Evolutionary conservation across 2,888 invertebrate genomes (phyloP).

Genomic region (Nasonovia ribisnigri): DNA sequence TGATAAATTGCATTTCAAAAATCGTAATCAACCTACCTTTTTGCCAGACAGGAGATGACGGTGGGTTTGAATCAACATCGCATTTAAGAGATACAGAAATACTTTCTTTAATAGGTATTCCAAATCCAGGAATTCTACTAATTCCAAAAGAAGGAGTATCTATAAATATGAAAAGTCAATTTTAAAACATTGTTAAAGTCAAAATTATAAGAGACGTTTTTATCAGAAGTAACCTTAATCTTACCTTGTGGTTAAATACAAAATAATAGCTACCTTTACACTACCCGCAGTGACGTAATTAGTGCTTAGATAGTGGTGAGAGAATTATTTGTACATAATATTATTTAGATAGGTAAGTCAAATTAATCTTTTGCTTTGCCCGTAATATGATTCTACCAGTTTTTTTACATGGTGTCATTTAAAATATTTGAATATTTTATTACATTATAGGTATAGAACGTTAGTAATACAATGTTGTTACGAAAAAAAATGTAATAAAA

Average conservation of each 20-base stretch:
- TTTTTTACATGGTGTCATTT: background rate
- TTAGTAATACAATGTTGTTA: background rate
- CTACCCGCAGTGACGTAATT: background rate
- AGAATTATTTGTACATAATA: background rate
- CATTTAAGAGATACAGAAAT: slow-evolving; percentile 91
- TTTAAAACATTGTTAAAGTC: background rate
- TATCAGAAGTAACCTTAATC: background rate
- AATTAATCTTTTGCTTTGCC: background rate
- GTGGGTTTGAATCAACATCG: slow-evolving; percentile 93
- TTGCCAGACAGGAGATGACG: slow-evolving; percentile 87
- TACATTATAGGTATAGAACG: background rate
- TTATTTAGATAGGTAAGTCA: background rate
- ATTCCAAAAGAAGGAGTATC: slow-evolving; percentile 94
- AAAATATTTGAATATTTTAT: background rate
- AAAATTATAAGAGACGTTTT: background rate
- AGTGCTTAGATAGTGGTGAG: background rate
- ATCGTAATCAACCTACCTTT: slow-evolving; percentile 71
- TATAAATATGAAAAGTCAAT: slow-evolving; percentile 71
- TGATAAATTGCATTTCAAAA: background rate
- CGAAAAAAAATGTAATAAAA: background rate
- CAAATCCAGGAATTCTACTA: slow-evolving; percentile 93
- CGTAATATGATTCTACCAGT: background rate
- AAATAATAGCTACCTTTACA: background rate
- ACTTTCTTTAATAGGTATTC: slow-evolving; percentile 88
- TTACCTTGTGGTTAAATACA: background rate